Evolutionary conservation across 2,113 vertebrate species (phyloP).

Genomic region (Burhinus oedicnemus): DNA sequence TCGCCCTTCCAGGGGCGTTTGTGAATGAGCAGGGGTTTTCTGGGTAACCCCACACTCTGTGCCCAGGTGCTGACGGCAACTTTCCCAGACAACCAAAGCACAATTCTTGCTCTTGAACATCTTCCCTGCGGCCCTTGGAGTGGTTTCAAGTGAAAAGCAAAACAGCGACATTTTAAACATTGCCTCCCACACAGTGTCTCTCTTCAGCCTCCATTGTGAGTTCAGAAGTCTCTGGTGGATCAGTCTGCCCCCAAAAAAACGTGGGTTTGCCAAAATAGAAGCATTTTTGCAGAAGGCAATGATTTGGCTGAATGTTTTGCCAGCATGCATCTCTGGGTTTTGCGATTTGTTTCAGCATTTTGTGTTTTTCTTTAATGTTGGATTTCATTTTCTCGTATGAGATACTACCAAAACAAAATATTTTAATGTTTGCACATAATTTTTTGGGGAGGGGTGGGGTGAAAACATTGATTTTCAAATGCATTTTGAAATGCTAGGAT

Average conservation of each 20-base stretch:
- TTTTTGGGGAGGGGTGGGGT: rapidly evolving
- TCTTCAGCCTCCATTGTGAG: neutral
- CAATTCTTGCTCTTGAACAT: neutral
- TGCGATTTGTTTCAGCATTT: slow-evolving; percentile 21
- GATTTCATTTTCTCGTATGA: neutral
- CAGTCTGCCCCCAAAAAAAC: neutral
- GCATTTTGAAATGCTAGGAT: neutral
- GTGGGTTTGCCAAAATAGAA: slow-evolving; percentile 32
- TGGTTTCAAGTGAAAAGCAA: slow-evolving; percentile 13
- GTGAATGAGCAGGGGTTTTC: neutral
- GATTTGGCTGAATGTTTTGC: slow-evolving; percentile 25
- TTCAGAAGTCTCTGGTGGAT: slow-evolving; percentile 24
- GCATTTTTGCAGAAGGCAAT: slow-evolving; percentile 15
- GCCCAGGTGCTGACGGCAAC: neutral
- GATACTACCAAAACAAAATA: neutral
- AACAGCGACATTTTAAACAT: neutral
- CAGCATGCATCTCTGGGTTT: neutral
- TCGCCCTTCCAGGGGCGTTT: neutral
- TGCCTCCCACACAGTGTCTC: slow-evolving; percentile 4
- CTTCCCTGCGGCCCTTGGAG: neutral
- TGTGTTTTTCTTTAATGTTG: slow-evolving; percentile 15
- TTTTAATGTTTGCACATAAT: slow-evolving; percentile 23
- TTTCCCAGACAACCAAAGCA: neutral
- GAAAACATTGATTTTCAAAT: neutral
- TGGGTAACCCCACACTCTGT: neutral